Evolutionary conservation across 2,113 vertebrate genomes (phyloP).

Genomic region (Aptenodytes patagonicus): DNA sequence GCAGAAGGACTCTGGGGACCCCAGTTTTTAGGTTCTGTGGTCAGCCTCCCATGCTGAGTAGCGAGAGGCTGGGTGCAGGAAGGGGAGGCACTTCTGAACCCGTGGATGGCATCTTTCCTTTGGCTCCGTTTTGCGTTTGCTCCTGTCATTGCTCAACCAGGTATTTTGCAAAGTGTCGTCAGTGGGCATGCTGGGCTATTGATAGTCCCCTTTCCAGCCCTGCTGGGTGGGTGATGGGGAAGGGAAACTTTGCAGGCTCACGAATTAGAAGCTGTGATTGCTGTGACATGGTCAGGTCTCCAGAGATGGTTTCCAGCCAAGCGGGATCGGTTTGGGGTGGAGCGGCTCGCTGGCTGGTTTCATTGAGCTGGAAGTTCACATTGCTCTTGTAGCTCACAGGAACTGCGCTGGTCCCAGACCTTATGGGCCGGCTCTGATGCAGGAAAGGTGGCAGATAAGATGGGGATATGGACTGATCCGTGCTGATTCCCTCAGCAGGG

Average conservation of each 20-base stretch:
- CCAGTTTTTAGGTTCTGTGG: background rate
- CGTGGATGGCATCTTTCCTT: fast-evolving
- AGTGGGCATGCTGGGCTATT: background rate
- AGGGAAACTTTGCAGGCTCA: background rate
- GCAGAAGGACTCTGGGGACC: background rate
- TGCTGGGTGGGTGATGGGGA: background rate
- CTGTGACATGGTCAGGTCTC: background rate
- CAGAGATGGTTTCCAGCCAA: background rate
- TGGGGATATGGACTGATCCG: fast-evolving
- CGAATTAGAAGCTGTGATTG: background rate
- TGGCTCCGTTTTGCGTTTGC: fast-evolving
- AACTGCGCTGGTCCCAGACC: background rate
- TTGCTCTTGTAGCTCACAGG: background rate
- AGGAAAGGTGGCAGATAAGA: background rate
- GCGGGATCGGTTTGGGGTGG: fast-evolving
- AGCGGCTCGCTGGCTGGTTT: background rate
- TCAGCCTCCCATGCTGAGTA: background rate
- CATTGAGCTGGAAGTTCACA: background rate
- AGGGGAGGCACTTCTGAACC: background rate
- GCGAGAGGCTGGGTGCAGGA: background rate
- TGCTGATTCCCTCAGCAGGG: background rate
- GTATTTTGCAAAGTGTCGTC: background rate
- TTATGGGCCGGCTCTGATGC: background rate
- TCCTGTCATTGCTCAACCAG: fast-evolving
- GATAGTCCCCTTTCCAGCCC: background rate